Evolutionary conservation across 64 coral and sea anemone species (phyloP), one percentile per base, ranked within the genome.

Genomic region (Montipora efflorescens): DNA sequence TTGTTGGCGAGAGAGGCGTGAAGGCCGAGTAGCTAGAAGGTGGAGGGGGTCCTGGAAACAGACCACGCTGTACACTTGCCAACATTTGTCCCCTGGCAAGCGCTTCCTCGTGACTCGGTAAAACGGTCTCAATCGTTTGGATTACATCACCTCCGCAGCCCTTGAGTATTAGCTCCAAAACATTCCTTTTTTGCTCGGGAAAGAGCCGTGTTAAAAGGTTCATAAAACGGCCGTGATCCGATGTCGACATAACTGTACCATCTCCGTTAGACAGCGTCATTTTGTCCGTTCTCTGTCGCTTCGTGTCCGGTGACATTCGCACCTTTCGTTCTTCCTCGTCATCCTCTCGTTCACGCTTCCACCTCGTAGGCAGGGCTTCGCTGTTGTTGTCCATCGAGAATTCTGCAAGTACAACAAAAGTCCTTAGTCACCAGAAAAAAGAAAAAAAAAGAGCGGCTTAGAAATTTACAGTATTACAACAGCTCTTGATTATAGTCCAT

Each of bases 141-240:
- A 95, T 95, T 45, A 98, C 79, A 68, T 98, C 97, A 16, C 97
- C 97, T 67, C 97, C 94, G 28, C 97, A 96, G 3, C 97, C 94
- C 87, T 95, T 93, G 11, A 98, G 57, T 10, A 98, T 95, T 64
- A 96, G 55, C 23, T 98, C 97, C 78, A 98, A 61, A 70, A 98
- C 97, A 76, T 98, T 95, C 13, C 88, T 83, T 50, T 98, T 98
- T 55, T 98, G 97, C 48, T 95, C 94, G 1, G 97, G 97, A 84
- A 98, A 98, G 48, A 98, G 79, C 57, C 97, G 74, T 67, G 84
- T 82, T 67, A 98, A 80, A 81, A 98, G 92, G 61, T 92, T 91
- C 91, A 98, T 94, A 68, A 59, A 91, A 21, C 97, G 91, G 7
- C 76, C 48, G 57, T 98, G 94, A 18, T 98, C 94, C 6, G 78